phyloP scores from a whole-genome alignment of 2,113 vertebrate species.

The Malurus melanocephalus region DNA sequence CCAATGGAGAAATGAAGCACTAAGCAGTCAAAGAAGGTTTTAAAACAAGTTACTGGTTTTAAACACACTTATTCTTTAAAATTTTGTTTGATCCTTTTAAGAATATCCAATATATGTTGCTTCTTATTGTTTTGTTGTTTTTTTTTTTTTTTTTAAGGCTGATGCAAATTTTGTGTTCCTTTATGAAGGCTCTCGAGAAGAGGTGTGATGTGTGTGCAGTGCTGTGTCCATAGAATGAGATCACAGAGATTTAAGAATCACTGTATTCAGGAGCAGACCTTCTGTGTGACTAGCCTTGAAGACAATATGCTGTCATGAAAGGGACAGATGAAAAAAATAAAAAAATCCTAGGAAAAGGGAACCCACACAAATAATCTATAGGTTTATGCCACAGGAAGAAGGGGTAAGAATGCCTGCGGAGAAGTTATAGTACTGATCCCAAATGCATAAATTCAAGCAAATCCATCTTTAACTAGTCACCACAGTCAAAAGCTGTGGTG shows the following conservation, averaged over 20 bases:
- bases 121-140: neutral
- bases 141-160: neutral
- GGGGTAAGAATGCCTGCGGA: neutral
- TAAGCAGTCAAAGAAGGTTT: neutral
- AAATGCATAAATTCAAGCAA: neutral
- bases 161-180: neutral
- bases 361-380: neutral
- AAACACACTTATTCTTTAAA: neutral
- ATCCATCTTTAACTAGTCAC: neutral
- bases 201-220: fast-evolving
- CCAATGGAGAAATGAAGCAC: neutral
- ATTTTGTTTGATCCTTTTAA: neutral
- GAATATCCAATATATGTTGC: neutral
- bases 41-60: neutral
- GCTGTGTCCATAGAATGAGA: neutral
- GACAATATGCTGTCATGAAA: neutral
- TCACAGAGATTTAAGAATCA: neutral
- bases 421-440: neutral
- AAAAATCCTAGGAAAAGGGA: neutral
- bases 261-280: neutral
- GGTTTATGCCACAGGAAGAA: neutral
- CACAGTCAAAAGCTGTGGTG: neutral
- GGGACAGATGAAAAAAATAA: neutral
- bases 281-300: neutral
- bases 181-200: neutral